phyloP scores from a whole-genome alignment of 2,797 vertebrate species.

The Champsocephalus esox region DNA sequence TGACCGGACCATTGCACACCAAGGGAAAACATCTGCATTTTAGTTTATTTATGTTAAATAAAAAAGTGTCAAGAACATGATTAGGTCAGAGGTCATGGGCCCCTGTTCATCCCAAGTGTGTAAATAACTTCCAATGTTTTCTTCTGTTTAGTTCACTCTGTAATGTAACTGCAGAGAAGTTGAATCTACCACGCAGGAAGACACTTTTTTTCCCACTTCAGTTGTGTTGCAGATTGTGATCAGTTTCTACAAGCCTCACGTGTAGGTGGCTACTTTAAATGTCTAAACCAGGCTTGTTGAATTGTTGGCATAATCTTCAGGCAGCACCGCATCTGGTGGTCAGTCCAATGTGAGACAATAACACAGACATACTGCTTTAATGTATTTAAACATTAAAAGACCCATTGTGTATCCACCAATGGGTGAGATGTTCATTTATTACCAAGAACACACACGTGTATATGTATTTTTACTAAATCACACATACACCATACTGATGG shows the following conservation, averaged over 20 bases:
- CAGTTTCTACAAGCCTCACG: neutral
- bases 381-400: too few relatives aligned
- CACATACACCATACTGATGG: neutral
- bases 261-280: neutral
- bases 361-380: too few relatives aligned
- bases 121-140: too few relatives aligned
- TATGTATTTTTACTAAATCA: neutral
- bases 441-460: neutral
- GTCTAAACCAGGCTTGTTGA: neutral
- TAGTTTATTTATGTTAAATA: too few relatives aligned
- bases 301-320: neutral
- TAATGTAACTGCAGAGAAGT: neutral
- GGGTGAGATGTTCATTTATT: neutral
- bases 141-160: neutral
- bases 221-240: neutral
- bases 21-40: too few relatives aligned
- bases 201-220: neutral
- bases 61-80: neutral
- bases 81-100: neutral
- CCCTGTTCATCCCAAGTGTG: too few relatives aligned
- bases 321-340: conserved; percentile 4
- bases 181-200: neutral
- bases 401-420: neutral
- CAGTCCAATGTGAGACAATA: neutral
- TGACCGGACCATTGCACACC: too few relatives aligned